These are phyloP conservation scores for Microcebus griseorufus DNA, from an alignment of 2,113 vertebrate species.

Conservation along the genomic window DNA sequence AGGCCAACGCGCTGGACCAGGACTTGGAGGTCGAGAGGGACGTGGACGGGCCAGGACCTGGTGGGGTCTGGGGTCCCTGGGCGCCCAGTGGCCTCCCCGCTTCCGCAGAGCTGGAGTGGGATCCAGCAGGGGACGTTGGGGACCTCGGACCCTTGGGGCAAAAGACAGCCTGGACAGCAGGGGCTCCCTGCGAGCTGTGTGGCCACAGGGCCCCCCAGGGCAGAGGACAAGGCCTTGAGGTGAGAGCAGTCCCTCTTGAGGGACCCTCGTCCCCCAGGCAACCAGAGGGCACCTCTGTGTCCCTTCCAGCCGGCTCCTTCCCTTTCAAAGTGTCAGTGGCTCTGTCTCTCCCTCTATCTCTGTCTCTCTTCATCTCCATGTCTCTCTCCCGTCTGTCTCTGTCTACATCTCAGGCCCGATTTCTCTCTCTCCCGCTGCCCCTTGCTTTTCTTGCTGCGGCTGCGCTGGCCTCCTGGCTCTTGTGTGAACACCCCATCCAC, in stretches of 20 bases:
- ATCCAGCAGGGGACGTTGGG: conserved; percentile 91
- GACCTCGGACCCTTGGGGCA: conserved; percentile 83
- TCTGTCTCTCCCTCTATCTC: background rate
- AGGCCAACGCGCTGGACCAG: conserved; percentile 45
- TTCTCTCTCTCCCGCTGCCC: background rate
- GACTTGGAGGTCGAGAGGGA: conserved; percentile 62
- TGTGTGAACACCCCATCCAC: background rate
- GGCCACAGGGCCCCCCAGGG: conserved; percentile 40
- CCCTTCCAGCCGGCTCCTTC: background rate
- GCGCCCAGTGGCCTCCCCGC: background rate
- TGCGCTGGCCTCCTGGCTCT: background rate
- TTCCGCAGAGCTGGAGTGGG: conserved; percentile 90
- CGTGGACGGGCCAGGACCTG: conserved; percentile 44
- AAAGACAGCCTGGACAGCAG: conserved; percentile 68
- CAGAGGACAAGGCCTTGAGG: conserved; percentile 43
- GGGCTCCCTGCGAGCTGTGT: conserved; percentile 68
- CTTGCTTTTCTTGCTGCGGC: background rate
- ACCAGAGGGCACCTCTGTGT: background rate
- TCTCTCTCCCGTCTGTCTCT: background rate
- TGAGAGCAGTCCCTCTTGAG: conserved; percentile 12
- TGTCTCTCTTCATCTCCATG: background rate
- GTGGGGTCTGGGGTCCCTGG: conserved; percentile 54
- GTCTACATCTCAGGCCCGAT: background rate
- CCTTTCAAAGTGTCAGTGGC: background rate
- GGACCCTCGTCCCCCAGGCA: background rate